Evolutionary conservation across 2,888 invertebrate genomes (phyloP), one percentile per base, ranked within the genome.

Genomic region (Agrotis clavis): DNA sequence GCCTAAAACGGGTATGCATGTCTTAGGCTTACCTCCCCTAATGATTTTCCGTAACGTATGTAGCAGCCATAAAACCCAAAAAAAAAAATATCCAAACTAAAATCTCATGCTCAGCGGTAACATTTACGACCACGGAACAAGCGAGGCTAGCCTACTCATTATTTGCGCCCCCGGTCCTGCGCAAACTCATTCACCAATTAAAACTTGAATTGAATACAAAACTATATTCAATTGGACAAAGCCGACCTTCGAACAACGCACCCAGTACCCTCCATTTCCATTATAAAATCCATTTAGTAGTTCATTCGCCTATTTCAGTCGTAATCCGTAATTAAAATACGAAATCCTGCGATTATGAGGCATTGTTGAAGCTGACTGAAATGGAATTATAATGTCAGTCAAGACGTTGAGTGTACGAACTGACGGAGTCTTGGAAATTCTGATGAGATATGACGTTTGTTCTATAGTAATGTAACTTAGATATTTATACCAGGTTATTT

Each of bases 261-360:
- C 19, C 35, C 54, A 65, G 63, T 61, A 67, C 69, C 70, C 41
- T 41, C 41, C 57, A 45, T 67, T 66, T 69, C 70, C 67, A 81
- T 79, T 70, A 81, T 67, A 71, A 81, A 74, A 83, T 67, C 73
- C 63, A 73, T 76, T 82, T 53, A 47, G 61, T 77, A 66, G 74
- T 74, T 63, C 68, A 57, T 80, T 74, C 48, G 25, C 62, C 67
- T 76, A 68, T 71, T 83, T 74, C 57, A 66, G 41, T 54, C 61
- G 62, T 75, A 78, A 78, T 77, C 73, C 69, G 60, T 74, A 80
- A 83, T 83, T 85, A 80, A 85, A 82, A 80, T 77, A 77, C 62
- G 72, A 77, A 83, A 78, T 80, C 73, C 71, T 41, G 50, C 76
- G 72, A 85, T 82, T 78, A 85, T 73, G 74, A 74, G 64, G 57